Base-by-base conservation (phyloP, 2,888 invertebrate species). In the Diarsia brunnea region DNA sequence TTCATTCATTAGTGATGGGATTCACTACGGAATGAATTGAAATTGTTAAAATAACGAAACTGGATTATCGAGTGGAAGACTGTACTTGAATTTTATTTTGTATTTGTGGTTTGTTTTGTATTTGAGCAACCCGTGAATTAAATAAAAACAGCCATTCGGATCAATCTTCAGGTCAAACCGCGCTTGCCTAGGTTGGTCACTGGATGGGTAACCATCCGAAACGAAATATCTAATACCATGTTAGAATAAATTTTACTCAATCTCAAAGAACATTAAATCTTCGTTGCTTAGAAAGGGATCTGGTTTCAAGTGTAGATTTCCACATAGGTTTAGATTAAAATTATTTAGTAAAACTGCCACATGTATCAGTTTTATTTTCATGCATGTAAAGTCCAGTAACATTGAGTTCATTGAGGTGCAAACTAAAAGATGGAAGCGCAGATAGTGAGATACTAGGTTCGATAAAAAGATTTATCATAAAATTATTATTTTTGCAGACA, bases 1-100 rank as follows among this genome's bases (percentile, higher is more conserved):
- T 78, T 61, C 75, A 74, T 86, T 84, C 72, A 78, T 83, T 78
- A 82, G 78, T 75, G 82, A 66, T 55, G 73, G 16, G 64, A 49
- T 65, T 73, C 67, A 75, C 60, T 55, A 63, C 5, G 65, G 58
- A 63, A 43, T 27, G 19, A 58, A 63, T 70, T 31, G 49, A 31
- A 73, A 70, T 63, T 58, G 61, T 63, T 60, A 71, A 76, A 84
- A 70, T 70, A 31, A 53, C 49, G 51, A 47, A 11, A 45, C 16
- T 10, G 16, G 16, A 0, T 24, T 63, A 43, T 68, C 12, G 47
- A n/a, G 38, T 45, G 27, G 27, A 67, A 53, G 27, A 45, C 49
- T 76, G 53, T 61, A 16, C n/a, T 75, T 51, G 11, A 21, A 4
- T 38, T 58, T 68, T 69, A 16, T 69, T 55, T 47, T 43, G 31